Evolutionary conservation across 2,888 invertebrate genomes (phyloP), one percentile per base, ranked within the genome.

Genomic region (Pristionchus japonicus): DNA sequence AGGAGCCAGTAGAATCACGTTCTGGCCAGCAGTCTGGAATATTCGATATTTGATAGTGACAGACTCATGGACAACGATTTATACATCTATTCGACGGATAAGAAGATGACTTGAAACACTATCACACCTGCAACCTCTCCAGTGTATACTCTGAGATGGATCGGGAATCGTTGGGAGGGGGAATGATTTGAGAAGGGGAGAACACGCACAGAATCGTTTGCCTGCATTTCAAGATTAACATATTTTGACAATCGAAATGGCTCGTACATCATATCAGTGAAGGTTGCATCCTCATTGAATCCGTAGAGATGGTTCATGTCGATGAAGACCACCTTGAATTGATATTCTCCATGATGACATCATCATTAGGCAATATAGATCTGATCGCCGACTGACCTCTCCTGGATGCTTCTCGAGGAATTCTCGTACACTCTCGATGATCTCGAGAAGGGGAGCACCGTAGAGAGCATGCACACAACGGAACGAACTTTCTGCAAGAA

Each of bases 271-370:
- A 70, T 57, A 27, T 67, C 43, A 47, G 31, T 37, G 70, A 57
- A 70, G 23, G 23, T 49, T 20, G 57, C 49, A 47, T 86, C 70
- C 34, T 64, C 43, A 23, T 87, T 17, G 82, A 90, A 88, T 87
- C 89, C 87, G 83, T 89, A 90, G 23, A 89, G 37, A 52, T 91
- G 91, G 34, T 91, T 91, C 37, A 90, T 67, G 34, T 91, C 91
- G n/a, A 91, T 40, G 47, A 91, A 70, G 15, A 91, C 89, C 17
- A 90, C 67, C 77, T n/a, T 43, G 43, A 43, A 43, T 43, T 9
- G 6, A 43, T 1, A 34, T 67, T 1, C 1, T 34, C 34, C 11
- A 40, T 74, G 23, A 23, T 70, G n/a, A 27, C 27, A 31, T 34
- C 3, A 74, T 74, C 31, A 70, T 15, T 37, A 37, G 37, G 7